Evolutionary conservation across 2,113 vertebrate species (phyloP).

Genomic region (Notiomystis cincta): DNA sequence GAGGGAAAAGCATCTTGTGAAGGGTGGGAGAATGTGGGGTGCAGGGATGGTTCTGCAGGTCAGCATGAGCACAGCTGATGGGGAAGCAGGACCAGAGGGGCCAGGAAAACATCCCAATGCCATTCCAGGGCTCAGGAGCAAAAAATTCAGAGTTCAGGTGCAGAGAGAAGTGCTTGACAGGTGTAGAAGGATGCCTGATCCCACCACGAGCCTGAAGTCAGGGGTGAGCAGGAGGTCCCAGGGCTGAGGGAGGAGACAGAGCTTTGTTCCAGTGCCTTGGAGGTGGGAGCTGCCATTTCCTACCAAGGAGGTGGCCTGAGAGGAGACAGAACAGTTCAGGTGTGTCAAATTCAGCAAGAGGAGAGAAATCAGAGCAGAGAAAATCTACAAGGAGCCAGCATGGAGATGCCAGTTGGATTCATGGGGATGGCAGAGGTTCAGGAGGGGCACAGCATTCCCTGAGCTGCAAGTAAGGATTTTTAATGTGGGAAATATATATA

Average conservation of each 20-base stretch:
- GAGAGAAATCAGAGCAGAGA: background rate
- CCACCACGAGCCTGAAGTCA: background rate
- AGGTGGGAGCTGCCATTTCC: fast-evolving
- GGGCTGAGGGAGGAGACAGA: background rate
- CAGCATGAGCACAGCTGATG: background rate
- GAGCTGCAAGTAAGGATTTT: background rate
- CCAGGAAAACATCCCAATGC: background rate
- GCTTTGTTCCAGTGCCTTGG: background rate
- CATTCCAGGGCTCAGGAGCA: background rate
- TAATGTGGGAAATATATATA: background rate
- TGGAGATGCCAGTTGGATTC: fast-evolving
- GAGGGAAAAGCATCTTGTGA: background rate
- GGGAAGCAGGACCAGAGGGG: background rate
- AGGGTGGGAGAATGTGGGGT: background rate
- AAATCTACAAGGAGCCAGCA: background rate
- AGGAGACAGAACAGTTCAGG: background rate
- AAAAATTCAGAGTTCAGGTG: too few species aligned
- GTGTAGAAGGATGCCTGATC: background rate
- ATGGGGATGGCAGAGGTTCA: background rate
- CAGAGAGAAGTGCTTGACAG: background rate
- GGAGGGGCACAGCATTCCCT: background rate
- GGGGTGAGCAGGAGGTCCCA: fast-evolving
- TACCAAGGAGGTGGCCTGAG: background rate
- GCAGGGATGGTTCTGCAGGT: background rate
- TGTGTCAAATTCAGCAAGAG: background rate